A percentile compares a stretch with the other conserved stretches of the same genome.
These are phyloP conservation scores for Galerucella calmariensis DNA, from an alignment of 2,888 invertebrate genomes.

Conservation along the genomic window DNA sequence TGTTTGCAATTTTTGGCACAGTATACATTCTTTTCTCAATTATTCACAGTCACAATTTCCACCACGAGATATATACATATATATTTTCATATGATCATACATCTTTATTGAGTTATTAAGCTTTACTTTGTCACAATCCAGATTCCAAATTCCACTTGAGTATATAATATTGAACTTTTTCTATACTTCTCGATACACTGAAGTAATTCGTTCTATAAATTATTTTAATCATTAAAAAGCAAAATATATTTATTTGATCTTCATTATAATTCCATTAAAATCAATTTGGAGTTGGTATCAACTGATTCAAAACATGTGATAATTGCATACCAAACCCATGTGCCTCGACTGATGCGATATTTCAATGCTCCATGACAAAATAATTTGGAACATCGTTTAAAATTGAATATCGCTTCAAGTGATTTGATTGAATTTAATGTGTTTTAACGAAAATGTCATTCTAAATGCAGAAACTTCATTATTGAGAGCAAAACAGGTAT, in stretches of 20 bases:
- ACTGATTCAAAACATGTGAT: constrained; percentile 13
- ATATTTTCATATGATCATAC: too few relatives aligned
- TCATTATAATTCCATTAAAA: constrained; percentile 6
- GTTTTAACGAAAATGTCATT: constrained; percentile 11
- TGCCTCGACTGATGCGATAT: constrained; percentile 18
- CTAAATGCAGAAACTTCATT: neutral
- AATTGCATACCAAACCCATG: constrained; percentile 15
- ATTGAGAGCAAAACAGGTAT: neutral
- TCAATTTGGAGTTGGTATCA: constrained; percentile 3
- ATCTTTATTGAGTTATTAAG: too few relatives aligned
- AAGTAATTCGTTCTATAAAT: neutral
- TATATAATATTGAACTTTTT: too few relatives aligned
- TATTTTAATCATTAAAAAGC: neutral
- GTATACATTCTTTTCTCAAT: too few relatives aligned
- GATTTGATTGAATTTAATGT: constrained; percentile 22
- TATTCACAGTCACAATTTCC: too few relatives aligned
- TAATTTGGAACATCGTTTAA: constrained; percentile 19
- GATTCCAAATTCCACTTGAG: neutral
- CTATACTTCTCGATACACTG: neutral
- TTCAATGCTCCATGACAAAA: constrained; percentile 17
- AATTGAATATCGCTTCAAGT: constrained; percentile 20
- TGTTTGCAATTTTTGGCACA: too few relatives aligned
- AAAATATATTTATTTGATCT: constrained; percentile 1
- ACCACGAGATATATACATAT: too few relatives aligned
- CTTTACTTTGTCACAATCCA: too few relatives aligned